phyloP scores from a whole-genome alignment of 2,113 vertebrate genomes.

The Dissostichus mawsoni region DNA sequence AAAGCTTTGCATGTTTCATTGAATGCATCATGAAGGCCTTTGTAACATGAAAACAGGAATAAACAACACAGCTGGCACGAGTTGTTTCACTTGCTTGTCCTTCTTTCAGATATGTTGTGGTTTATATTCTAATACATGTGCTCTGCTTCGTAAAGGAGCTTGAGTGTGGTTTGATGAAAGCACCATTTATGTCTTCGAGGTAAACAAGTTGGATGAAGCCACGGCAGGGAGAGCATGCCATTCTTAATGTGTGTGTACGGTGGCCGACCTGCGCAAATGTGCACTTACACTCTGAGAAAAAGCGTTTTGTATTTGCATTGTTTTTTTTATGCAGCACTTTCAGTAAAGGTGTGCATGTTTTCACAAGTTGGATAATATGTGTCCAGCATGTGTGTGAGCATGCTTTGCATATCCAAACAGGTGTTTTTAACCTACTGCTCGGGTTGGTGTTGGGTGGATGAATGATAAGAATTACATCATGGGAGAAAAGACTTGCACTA shows the following conservation, averaged over 20 bases:
- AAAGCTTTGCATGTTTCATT: slow-evolving; percentile 27
- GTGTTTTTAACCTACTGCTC: no score
- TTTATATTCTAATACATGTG: background rate
- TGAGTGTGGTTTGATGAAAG: background rate
- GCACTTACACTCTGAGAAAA: no score
- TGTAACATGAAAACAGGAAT: background rate
- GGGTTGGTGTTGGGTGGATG: no score
- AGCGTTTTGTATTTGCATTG: no score
- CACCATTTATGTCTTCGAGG: background rate
- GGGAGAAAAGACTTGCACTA: no score
- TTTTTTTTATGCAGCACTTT: no score
- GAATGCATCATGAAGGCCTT: background rate
- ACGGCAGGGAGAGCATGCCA: background rate
- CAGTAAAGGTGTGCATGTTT: no score
- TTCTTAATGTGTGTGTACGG: background rate
- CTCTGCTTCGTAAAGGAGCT: background rate
- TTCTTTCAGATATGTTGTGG: background rate
- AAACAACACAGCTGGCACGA: slow-evolving; percentile 9
- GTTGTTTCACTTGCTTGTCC: background rate
- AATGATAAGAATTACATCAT: no score
- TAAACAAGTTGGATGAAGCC: background rate
- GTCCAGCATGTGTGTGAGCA: no score
- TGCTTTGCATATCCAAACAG: no score
- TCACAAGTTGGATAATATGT: no score
- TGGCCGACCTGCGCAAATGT: no score